Evolutionary conservation across 2,113 vertebrate genomes (phyloP).

Genomic region (Grus americana): DNA sequence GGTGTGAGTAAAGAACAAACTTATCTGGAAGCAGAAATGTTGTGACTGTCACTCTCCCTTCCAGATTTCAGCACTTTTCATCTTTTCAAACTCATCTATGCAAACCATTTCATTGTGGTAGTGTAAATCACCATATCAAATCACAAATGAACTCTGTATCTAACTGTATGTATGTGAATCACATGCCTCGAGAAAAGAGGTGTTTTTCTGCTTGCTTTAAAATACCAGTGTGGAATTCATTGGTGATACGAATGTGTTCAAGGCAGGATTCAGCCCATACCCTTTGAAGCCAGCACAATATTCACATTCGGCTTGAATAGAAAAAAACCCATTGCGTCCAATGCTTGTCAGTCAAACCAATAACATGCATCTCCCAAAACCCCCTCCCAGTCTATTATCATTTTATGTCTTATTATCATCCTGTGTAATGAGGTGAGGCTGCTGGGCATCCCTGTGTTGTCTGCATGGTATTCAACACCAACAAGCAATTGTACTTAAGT

Average conservation of each 20-base stretch:
- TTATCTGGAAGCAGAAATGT: background rate
- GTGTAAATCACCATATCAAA: background rate
- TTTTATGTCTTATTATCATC: background rate
- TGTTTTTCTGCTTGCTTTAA: background rate
- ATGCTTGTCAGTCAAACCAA: background rate
- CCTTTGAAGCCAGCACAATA: background rate
- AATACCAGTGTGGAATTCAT: background rate
- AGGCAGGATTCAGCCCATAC: background rate
- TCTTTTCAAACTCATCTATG: conserved; percentile 33
- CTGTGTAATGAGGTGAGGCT: background rate
- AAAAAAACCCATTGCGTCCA: background rate
- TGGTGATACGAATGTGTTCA: background rate
- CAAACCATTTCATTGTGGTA: background rate
- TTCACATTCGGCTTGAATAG: background rate
- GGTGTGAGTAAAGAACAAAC: background rate
- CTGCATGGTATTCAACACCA: background rate
- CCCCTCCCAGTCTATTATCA: background rate
- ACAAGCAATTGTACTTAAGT: background rate
- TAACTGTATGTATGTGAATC: background rate
- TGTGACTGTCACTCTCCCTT: background rate
- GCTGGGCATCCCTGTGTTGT: background rate
- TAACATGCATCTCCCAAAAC: background rate
- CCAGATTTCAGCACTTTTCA: background rate
- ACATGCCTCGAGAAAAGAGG: background rate
- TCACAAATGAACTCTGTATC: background rate